Percentiles rank a stretch among this genome's conserved stretches.
phyloP scores from a whole-genome alignment of 2,113 vertebrate genomes.

The Petrocephalus zakoni region DNA sequence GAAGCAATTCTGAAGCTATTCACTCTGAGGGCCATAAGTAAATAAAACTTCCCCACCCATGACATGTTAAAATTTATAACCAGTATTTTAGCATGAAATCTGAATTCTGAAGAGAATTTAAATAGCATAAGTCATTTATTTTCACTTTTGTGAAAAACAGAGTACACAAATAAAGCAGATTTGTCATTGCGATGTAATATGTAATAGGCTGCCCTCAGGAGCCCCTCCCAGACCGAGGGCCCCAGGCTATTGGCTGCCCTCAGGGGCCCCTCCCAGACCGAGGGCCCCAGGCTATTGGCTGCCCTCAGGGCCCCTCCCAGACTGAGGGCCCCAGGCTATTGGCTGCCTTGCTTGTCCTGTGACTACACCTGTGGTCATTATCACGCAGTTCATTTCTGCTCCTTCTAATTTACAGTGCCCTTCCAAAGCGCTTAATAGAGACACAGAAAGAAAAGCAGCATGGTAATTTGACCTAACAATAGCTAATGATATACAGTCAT shows the following conservation, averaged over 20 bases:
- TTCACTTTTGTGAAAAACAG: background rate
- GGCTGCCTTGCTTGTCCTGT: background rate
- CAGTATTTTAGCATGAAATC: background rate
- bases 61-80: background rate
- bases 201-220: background rate
- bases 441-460: background rate
- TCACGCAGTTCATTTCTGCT: background rate
- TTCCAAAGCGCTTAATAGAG: background rate
- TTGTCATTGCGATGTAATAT: background rate
- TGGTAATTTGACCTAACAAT: background rate
- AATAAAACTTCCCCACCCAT: background rate
- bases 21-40: background rate
- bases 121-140: background rate
- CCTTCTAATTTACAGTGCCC: background rate
- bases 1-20: too few species aligned
- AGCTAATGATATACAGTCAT: background rate
- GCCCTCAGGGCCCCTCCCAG: background rate
- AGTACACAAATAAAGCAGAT: background rate
- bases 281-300: background rate
- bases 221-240: background rate
- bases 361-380: background rate
- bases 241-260: background rate
- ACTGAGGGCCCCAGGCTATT: background rate
- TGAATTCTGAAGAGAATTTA: background rate
- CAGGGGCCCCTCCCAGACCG: background rate